These are phyloP conservation scores for Acestrorhynchus altus DNA, from an alignment of 2,797 vertebrate genomes.

Conservation along the genomic window DNA sequence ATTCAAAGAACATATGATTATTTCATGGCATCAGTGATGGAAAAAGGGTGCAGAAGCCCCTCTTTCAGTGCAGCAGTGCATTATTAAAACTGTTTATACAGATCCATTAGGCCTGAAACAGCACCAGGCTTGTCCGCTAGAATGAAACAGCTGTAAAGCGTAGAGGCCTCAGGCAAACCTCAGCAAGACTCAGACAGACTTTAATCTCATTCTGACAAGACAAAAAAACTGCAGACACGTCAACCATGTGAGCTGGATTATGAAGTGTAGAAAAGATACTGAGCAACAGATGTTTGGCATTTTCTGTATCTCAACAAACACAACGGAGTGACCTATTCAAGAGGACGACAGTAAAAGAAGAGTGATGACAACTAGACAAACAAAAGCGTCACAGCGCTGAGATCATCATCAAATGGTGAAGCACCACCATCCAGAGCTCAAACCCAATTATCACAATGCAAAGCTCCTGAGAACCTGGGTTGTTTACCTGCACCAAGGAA, in stretches of 20 bases:
- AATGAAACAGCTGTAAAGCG: neutral
- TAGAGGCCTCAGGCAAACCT: neutral
- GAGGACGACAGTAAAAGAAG: no score
- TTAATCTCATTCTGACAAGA: neutral
- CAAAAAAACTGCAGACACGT: neutral
- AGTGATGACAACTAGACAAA: neutral
- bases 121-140: neutral
- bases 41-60: neutral
- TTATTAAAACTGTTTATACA: neutral
- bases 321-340: neutral
- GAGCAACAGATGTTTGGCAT: neutral
- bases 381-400: neutral
- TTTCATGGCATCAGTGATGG: neutral
- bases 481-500: no score
- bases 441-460: neutral
- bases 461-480: neutral
- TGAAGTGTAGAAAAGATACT: neutral
- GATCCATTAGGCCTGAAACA: neutral
- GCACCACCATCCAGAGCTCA: neutral
- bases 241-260: neutral
- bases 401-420: neutral
- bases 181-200: slow-evolving; percentile 2
- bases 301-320: neutral
- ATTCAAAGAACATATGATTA: neutral
- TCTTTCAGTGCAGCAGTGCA: neutral